A percentile compares a stretch with the other conserved stretches of the same genome.
Conservation (phyloP, 2,113 vertebrate species). For the Cyanistes caeruleus region DNA sequence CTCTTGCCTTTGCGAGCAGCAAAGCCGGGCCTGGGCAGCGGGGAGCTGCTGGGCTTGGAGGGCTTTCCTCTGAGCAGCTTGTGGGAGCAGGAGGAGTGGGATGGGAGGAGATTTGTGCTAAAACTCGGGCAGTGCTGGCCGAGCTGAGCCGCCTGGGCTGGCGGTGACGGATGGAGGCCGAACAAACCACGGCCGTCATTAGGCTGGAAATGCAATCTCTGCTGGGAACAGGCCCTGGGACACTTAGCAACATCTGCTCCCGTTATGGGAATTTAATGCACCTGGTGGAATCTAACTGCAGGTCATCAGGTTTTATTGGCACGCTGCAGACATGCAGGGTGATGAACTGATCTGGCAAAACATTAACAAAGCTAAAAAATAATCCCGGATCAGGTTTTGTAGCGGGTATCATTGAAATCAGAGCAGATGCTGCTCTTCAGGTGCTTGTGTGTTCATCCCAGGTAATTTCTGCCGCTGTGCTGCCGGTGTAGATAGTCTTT, state of each 20-base stretch:
- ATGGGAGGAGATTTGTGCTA: accelerated
- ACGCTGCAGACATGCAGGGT: background rate
- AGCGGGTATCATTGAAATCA: background rate
- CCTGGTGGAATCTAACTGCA: conserved; percentile 66
- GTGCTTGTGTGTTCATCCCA: background rate
- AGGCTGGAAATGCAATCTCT: conserved; percentile 63
- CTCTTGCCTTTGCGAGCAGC: accelerated
- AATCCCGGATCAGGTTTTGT: background rate
- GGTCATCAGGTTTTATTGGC: conserved; percentile 69
- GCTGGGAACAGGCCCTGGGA: conserved; percentile 41
- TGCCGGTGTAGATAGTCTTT: background rate
- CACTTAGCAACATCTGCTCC: conserved; percentile 48
- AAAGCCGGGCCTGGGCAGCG: accelerated
- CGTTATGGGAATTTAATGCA: conserved; percentile 69
- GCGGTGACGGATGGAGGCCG: background rate
- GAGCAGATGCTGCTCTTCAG: background rate
- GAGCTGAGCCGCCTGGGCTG: background rate
- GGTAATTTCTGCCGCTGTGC: conserved; percentile 28
- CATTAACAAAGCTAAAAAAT: conserved; percentile 38
- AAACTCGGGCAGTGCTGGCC: accelerated
- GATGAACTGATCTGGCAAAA: conserved; percentile 63
- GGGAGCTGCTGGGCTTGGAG: background rate
- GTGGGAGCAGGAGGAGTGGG: background rate
- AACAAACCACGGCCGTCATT: conserved; percentile 9
- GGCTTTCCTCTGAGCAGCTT: accelerated